phyloP scores from a whole-genome alignment of 2,113 vertebrate genomes.

The Pyrgilauda ruficollis region DNA sequence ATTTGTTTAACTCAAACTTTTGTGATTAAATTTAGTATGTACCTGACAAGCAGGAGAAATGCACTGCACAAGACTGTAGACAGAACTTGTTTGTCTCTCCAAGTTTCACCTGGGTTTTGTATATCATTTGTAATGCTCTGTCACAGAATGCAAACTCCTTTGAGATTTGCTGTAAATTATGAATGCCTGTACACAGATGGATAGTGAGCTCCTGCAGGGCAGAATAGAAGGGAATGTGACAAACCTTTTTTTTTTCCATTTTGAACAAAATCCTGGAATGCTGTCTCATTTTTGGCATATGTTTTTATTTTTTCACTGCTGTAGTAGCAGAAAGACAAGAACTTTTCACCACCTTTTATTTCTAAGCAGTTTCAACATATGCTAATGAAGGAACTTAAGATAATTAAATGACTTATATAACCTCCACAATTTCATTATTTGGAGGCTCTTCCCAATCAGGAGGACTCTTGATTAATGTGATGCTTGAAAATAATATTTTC shows the following conservation, averaged over 20 bases:
- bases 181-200: not conserved
- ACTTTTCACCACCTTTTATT: not conserved
- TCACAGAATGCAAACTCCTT: not conserved
- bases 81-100: accelerated
- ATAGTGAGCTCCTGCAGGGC: not conserved
- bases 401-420: not conserved
- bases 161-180: not conserved
- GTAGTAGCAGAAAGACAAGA: not conserved
- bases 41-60: not conserved
- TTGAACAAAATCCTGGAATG: not conserved
- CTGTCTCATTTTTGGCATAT: not conserved
- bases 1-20: not conserved
- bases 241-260: not conserved
- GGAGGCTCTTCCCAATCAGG: not conserved
- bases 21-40: not conserved
- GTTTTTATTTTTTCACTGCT: not conserved
- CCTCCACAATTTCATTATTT: not conserved
- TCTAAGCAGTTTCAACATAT: not conserved
- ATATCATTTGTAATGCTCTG: not conserved
- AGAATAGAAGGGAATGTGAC: not conserved
- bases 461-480: not conserved
- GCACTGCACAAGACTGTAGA: not conserved
- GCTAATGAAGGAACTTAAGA: not conserved
- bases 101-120: not conserved
- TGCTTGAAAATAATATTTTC: not conserved